These are phyloP conservation scores for Capra hircus DNA, from an alignment of 2,113 vertebrate species.

Conservation along the genomic window DNA sequence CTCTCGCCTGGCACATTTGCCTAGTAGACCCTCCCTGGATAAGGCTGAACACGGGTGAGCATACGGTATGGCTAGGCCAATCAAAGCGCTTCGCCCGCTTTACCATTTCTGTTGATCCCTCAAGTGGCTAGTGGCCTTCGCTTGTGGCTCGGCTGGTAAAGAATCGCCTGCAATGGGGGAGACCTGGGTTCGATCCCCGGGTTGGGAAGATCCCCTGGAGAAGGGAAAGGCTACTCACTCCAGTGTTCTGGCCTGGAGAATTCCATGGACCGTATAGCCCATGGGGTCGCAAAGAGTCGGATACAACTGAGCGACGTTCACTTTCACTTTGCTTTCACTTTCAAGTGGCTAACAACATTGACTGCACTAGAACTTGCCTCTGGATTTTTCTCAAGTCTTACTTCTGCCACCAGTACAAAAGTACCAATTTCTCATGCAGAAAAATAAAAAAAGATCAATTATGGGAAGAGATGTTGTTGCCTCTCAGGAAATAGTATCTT, in stretches of 20 bases:
- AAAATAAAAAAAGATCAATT: not conserved
- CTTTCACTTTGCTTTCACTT: not conserved
- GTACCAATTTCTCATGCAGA: not conserved
- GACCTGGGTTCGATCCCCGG: rapidly evolving
- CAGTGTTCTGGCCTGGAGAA: not conserved
- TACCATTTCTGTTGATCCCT: not conserved
- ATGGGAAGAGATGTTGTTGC: not conserved
- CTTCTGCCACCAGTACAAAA: not conserved
- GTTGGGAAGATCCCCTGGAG: not conserved
- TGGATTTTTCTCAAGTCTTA: not conserved
- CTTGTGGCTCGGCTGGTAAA: not conserved
- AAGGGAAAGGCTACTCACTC: not conserved
- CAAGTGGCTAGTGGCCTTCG: not conserved
- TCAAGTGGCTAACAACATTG: not conserved
- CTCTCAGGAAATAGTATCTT: not conserved
- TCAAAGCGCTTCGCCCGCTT: not conserved
- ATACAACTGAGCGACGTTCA: not conserved
- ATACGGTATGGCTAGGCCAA: too few relatives aligned
- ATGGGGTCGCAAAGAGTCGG: not conserved
- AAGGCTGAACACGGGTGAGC: not conserved
- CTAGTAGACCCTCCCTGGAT: not conserved
- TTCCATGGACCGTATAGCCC: not conserved
- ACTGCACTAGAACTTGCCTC: not conserved
- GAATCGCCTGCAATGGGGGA: not conserved
- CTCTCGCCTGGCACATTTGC: not conserved